Conservation (phyloP, 2,797 vertebrate species). For the Falco berigora region DNA sequence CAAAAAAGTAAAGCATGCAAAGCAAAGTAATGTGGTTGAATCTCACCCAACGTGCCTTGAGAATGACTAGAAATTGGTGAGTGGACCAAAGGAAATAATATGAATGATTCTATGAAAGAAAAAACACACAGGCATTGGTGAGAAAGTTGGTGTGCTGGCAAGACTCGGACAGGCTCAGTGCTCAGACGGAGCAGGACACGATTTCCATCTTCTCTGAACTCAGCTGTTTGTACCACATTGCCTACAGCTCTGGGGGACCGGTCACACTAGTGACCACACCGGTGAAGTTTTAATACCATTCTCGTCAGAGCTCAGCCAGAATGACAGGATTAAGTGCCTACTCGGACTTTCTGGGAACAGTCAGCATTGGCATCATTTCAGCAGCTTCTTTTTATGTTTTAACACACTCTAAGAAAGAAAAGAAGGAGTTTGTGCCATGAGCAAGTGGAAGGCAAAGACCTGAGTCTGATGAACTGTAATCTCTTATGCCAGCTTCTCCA, state of each 20-base stretch:
- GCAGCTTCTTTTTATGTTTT: background rate
- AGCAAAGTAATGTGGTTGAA: background rate
- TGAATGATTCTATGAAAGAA: background rate
- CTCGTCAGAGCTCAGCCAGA: background rate
- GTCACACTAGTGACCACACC: background rate
- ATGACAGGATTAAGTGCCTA: background rate
- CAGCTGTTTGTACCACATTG: background rate
- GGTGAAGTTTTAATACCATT: background rate
- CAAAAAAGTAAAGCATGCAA: background rate
- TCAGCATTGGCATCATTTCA: background rate
- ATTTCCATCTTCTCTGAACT: background rate
- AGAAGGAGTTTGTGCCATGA: background rate
- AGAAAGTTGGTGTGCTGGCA: background rate
- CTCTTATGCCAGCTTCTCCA: background rate
- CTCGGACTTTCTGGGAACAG: background rate
- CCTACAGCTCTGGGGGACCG: background rate
- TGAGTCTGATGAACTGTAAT: background rate
- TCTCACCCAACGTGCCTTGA: background rate
- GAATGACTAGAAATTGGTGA: background rate
- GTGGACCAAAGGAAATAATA: background rate
- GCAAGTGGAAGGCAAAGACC: background rate
- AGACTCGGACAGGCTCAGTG: background rate
- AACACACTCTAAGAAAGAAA: background rate
- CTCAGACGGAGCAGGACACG: background rate
- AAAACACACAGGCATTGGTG: accelerated